Evolutionary conservation across 1,140 invertebrate species (phyloP).

Genomic region (Dendrolimus kikuchii): DNA sequence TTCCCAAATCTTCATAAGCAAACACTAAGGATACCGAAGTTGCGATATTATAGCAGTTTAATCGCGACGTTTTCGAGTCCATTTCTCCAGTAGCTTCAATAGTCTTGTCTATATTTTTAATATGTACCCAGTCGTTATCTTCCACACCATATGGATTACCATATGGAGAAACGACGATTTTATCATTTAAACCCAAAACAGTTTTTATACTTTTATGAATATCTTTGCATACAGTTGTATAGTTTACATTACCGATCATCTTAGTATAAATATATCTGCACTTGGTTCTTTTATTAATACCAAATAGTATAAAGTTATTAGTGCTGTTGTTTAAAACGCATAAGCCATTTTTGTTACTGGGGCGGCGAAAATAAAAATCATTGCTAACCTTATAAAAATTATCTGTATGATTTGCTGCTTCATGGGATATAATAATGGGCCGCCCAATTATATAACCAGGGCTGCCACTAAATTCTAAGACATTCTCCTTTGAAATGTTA

Average conservation of each 20-base stretch:
- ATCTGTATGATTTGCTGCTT: slow-evolving; percentile 35
- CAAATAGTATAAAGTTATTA: slow-evolving; percentile 38
- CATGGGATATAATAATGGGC: slow-evolving; percentile 39
- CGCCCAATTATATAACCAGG: slow-evolving; percentile 40
- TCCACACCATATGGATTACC: slow-evolving; percentile 35
- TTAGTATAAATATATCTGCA: slow-evolving; percentile 29
- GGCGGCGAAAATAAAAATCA: slow-evolving; percentile 20
- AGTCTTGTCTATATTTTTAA: slow-evolving; percentile 10
- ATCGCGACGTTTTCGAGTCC: slow-evolving; percentile 20
- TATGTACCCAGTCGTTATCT: slow-evolving; percentile 38
- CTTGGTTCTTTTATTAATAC: slow-evolving; percentile 39
- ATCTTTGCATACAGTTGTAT: slow-evolving; percentile 26
- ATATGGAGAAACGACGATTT: slow-evolving; percentile 35
- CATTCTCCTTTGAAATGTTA: slow-evolving; percentile 30
- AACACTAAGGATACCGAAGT: slow-evolving; percentile 34
- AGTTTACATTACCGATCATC: slow-evolving; percentile 19
- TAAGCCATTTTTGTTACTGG: slow-evolving; percentile 33
- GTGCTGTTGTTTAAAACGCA: slow-evolving; percentile 31
- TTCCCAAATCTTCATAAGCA: slow-evolving; percentile 25
- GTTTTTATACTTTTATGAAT: slow-evolving; percentile 35
- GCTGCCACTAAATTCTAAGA: slow-evolving; percentile 46
- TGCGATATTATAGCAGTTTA: slow-evolving; percentile 42
- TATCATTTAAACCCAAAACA: slow-evolving; percentile 24
- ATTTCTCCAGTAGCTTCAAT: slow-evolving; percentile 27
- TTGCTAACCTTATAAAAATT: slow-evolving; percentile 36